A percentile compares a stretch with the other conserved stretches of the same genome.
Evolutionary conservation across 1,140 invertebrate species (phyloP).

Genomic region (Fopius arisanus): DNA sequence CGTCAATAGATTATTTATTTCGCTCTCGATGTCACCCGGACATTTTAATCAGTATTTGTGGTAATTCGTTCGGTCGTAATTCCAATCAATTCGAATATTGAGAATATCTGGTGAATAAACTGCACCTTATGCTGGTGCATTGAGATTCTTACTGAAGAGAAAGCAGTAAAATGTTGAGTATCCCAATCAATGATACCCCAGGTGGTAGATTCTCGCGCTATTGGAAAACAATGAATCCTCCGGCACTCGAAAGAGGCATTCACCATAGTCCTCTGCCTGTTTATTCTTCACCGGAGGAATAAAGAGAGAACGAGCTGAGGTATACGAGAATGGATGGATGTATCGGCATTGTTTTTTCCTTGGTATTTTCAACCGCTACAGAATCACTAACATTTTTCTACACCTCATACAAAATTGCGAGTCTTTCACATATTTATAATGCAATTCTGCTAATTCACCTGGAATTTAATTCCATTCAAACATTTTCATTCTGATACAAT

Average conservation of each 20-base stretch:
- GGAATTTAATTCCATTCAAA: too few relatives aligned
- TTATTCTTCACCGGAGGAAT: background rate
- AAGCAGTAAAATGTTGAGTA: slow-evolving; percentile 26
- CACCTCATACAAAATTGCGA: background rate
- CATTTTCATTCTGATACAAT: too few relatives aligned
- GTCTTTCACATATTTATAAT: too few relatives aligned
- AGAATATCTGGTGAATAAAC: background rate
- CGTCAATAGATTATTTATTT: background rate
- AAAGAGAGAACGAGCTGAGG: background rate
- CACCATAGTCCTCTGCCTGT: slow-evolving; percentile 17
- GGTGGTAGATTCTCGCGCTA: slow-evolving; percentile 39
- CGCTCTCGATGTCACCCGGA: background rate
- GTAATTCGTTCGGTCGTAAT: background rate
- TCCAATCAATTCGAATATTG: background rate
- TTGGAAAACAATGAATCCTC: slow-evolving; percentile 50
- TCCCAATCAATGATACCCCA: slow-evolving; percentile 39
- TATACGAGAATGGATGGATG: background rate
- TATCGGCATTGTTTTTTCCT: background rate
- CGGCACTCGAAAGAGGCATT: background rate
- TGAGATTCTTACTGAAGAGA: background rate
- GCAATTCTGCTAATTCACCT: too few relatives aligned
- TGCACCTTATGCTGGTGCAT: background rate
- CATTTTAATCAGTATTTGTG: background rate
- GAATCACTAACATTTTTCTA: background rate
- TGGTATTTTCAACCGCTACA: background rate